These are phyloP conservation scores for Notarius quadriscutis DNA, from an alignment of 2,113 vertebrate species.

Conservation along the genomic window DNA sequence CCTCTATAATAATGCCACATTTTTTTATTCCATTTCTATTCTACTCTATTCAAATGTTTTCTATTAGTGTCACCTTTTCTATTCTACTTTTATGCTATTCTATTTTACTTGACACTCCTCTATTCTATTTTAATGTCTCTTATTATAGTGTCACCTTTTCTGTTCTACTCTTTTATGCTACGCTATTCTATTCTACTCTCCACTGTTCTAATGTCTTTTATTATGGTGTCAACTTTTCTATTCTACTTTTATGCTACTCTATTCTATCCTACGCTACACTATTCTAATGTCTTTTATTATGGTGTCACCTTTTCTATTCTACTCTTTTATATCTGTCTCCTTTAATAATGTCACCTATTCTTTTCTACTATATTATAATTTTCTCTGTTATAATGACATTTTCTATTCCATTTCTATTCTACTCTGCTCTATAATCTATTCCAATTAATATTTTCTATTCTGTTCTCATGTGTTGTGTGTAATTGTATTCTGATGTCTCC, in stretches of 20 bases:
- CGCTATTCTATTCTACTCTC: background rate
- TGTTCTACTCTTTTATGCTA: background rate
- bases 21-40: too few relatives aligned
- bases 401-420: too few relatives aligned
- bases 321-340: too few relatives aligned
- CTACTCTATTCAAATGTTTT: too few relatives aligned
- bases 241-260: too few relatives aligned
- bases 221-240: background rate
- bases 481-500: too few relatives aligned
- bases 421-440: too few relatives aligned
- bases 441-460: too few relatives aligned
- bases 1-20: background rate
- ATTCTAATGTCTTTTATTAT: background rate
- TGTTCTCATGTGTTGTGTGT: too few relatives aligned
- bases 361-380: background rate
- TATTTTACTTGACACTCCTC: too few relatives aligned
- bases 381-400: too few relatives aligned
- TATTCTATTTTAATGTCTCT: background rate
- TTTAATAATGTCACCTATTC: background rate
- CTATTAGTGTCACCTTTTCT: background rate
- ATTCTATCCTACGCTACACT: background rate
- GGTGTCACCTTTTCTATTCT: background rate
- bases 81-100: too few relatives aligned
- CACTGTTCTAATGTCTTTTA: background rate
- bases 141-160: background rate